phyloP scores from a whole-genome alignment of 2,113 vertebrate species.

The Dascyllus trimaculatus region DNA sequence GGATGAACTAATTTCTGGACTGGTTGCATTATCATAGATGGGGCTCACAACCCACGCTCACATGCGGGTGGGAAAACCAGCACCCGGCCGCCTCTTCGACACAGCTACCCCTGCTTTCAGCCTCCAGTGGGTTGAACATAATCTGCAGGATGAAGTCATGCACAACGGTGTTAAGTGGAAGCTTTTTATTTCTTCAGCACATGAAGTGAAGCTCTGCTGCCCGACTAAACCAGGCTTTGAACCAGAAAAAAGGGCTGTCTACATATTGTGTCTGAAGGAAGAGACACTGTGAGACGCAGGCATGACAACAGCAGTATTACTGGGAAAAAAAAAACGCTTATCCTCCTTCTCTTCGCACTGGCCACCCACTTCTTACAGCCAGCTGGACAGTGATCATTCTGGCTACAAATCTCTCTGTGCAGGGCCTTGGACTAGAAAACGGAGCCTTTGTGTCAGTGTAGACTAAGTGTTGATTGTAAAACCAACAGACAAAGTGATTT shows the following conservation, averaged over 20 bases:
- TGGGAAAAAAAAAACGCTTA: slow-evolving; percentile 2
- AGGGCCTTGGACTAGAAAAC: slow-evolving; percentile 43
- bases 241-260: slow-evolving; percentile 58
- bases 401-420: slow-evolving; percentile 27
- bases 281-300: slow-evolving; percentile 24
- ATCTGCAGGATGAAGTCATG: slow-evolving; percentile 65
- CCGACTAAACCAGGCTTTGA: slow-evolving; percentile 51
- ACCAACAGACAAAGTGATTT: slow-evolving; percentile 19
- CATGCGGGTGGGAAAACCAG: slow-evolving; percentile 16
- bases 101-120: slow-evolving; percentile 8
- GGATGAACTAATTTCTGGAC: background rate
- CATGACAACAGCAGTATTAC: slow-evolving; percentile 30
- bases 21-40: background rate
- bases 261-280: slow-evolving; percentile 25
- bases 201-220: slow-evolving; percentile 48
- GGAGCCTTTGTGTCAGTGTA: slow-evolving; percentile 21
- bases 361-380: slow-evolving; percentile 11
- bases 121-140: slow-evolving; percentile 54
- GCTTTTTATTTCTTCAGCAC: slow-evolving; percentile 61
- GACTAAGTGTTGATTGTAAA: slow-evolving; percentile 40
- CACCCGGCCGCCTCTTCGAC: background rate
- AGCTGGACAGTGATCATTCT: slow-evolving; percentile 27
- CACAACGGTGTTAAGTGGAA: slow-evolving; percentile 61
- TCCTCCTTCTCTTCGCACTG: slow-evolving; percentile 1
- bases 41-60: slow-evolving; percentile 5